Evolutionary conservation across 2,113 vertebrate species (phyloP).

Genomic region (Petromus typicus): DNA sequence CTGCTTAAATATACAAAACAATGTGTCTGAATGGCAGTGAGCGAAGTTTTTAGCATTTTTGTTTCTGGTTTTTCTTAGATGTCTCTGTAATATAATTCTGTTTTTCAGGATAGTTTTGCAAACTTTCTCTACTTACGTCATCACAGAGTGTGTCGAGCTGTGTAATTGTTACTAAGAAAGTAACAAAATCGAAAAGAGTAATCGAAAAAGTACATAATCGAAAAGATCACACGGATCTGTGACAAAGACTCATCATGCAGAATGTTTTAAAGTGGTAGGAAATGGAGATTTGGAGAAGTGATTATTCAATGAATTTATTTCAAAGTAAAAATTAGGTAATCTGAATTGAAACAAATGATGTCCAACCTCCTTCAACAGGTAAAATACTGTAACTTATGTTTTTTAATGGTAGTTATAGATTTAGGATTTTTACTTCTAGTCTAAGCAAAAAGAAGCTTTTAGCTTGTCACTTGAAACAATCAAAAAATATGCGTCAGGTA

Average conservation of each 20-base stretch:
- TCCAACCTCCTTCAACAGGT: background rate
- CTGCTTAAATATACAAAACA: constrained; percentile 5
- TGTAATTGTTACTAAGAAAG: background rate
- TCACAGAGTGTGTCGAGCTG: background rate
- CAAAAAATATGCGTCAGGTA: background rate
- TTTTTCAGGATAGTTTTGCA: constrained; percentile 30
- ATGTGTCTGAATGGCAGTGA: constrained; percentile 8
- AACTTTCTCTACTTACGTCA: background rate
- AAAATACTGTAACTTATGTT: background rate
- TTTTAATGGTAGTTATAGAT: background rate
- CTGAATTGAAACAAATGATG: background rate
- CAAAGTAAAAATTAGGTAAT: constrained; percentile 40
- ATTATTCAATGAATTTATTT: background rate
- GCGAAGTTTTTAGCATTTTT: background rate
- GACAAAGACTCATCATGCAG: background rate
- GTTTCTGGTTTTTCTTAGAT: background rate
- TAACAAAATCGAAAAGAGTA: too few species aligned
- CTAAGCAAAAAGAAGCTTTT: background rate
- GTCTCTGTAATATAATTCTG: background rate
- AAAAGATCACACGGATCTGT: background rate
- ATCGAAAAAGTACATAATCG: too few species aligned
- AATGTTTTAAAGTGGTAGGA: background rate
- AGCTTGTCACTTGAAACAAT: background rate
- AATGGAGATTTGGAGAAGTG: constrained; percentile 7
- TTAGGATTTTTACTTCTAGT: background rate